A percentile compares a stretch with the other conserved stretches of the same genome.
phyloP scores from a whole-genome alignment of 2,888 invertebrate species.

The Brachypalpus laphriformis region DNA sequence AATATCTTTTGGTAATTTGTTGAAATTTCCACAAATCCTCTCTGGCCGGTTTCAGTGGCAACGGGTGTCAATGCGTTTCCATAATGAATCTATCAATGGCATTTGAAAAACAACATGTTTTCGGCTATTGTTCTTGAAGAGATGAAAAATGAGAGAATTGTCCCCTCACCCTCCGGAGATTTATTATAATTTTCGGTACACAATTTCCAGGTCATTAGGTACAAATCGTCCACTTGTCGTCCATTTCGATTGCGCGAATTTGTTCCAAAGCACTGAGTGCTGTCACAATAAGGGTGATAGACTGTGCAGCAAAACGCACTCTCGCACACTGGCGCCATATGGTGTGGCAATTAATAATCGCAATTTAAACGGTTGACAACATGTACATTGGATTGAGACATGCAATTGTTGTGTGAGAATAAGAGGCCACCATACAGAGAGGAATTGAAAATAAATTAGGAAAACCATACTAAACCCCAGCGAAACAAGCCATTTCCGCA shows the following conservation, averaged over 20 bases:
- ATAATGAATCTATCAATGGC: conserved; percentile 70
- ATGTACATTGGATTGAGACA: conserved; percentile 55
- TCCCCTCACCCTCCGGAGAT: conserved; percentile 36
- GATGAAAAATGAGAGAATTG: background rate
- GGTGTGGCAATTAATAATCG: conserved; percentile 72
- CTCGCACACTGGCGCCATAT: conserved; percentile 62
- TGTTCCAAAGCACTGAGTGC: conserved; percentile 33
- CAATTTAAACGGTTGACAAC: conserved; percentile 67
- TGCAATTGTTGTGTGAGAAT: conserved; percentile 19
- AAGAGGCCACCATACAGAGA: conserved; percentile 4
- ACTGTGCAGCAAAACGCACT: conserved; percentile 49
- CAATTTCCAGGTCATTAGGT: conserved; percentile 68
- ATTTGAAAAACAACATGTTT: conserved; percentile 56
- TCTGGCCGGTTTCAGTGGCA: conserved; percentile 10
- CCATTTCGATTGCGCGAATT: conserved; percentile 54
- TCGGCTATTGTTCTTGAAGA: conserved; percentile 24
- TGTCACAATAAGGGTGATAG: conserved; percentile 64
- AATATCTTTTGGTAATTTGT: conserved; percentile 42
- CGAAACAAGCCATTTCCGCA: conserved; percentile 73
- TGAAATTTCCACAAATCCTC: conserved; percentile 24
- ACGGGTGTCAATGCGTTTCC: conserved; percentile 46
- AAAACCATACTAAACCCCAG: conserved; percentile 50
- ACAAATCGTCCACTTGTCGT: conserved; percentile 71
- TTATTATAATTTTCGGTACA: conserved; percentile 34
- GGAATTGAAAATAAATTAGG: conserved; percentile 71